phyloP scores from a whole-genome alignment of 2,113 vertebrate species.

The Stegostoma tigrinum region DNA sequence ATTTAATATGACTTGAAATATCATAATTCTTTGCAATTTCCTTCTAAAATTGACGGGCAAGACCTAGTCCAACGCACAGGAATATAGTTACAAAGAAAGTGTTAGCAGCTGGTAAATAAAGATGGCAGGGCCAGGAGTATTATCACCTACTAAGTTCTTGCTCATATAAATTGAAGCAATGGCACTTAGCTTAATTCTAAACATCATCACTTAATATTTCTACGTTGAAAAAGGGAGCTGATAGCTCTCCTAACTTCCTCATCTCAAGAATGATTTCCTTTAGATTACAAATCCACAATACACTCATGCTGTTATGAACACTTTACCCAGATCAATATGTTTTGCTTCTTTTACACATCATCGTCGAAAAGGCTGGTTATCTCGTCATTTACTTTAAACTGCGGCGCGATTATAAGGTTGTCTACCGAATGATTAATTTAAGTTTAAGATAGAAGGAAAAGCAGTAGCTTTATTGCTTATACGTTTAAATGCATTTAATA shows the following conservation, averaged over 20 bases:
- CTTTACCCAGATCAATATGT: background rate
- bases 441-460: background rate
- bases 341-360: background rate
- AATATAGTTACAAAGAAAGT: background rate
- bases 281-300: background rate
- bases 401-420: background rate
- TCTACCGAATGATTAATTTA: background rate
- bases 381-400: background rate
- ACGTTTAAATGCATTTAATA: background rate
- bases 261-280: background rate
- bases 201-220: slow-evolving; percentile 22
- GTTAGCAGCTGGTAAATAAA: slow-evolving; percentile 22
- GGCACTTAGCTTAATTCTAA: slow-evolving; percentile 17
- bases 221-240: background rate
- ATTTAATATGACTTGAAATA: background rate
- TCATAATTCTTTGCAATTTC: background rate
- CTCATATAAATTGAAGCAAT: slow-evolving; percentile 17
- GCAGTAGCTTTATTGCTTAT: background rate
- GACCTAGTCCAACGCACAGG: background rate
- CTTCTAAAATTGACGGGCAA: background rate
- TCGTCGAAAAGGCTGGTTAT: background rate
- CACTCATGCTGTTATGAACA: background rate
- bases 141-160: slow-evolving; percentile 26
- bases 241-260: background rate
- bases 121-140: slow-evolving; percentile 24